These are phyloP conservation scores for Anastatus disparis DNA, from an alignment of 1,140 invertebrate genomes.

Conservation along the genomic window DNA sequence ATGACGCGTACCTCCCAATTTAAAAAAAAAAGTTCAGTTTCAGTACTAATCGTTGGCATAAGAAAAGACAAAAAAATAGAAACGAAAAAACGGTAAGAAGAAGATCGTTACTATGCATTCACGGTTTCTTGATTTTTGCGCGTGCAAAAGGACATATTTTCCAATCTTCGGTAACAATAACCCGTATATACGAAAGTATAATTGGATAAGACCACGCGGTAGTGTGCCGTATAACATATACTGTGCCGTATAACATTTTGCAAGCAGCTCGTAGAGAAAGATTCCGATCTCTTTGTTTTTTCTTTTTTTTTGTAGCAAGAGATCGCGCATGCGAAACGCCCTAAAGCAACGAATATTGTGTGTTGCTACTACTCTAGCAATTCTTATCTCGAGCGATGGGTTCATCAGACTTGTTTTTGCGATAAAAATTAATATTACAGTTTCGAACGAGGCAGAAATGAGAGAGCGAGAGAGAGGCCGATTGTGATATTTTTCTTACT, in stretches of 20 bases:
- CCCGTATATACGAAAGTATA: neutral
- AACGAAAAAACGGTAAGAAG: neutral
- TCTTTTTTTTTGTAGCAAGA: no score
- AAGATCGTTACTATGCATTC: neutral
- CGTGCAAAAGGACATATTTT: constrained; percentile 5
- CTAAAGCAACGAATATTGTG: no score
- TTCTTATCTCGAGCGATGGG: constrained; percentile 28
- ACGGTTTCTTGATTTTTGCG: neutral
- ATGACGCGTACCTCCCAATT: neutral
- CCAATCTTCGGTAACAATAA: constrained; percentile 11
- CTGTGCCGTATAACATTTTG: constrained; percentile 2
- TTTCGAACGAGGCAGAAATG: neutral
- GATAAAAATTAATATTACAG: constrained; percentile 32
- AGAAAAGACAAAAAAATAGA: neutral
- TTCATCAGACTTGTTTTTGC: constrained; percentile 20
- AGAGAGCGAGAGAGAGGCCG: neutral
- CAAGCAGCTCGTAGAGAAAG: constrained; percentile 13
- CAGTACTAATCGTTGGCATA: no score
- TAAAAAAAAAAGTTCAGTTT: neutral
- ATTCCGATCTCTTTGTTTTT: constrained; percentile 36
- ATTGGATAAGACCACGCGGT: neutral
- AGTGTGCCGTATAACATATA: neutral
- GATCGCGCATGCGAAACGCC: constrained; percentile 23
- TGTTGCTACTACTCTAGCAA: neutral
- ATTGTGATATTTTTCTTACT: constrained; percentile 1